Evolutionary conservation across 2,888 invertebrate species (phyloP), one percentile per base, ranked within the genome.

Genomic region (Cybosia mesomella): DNA sequence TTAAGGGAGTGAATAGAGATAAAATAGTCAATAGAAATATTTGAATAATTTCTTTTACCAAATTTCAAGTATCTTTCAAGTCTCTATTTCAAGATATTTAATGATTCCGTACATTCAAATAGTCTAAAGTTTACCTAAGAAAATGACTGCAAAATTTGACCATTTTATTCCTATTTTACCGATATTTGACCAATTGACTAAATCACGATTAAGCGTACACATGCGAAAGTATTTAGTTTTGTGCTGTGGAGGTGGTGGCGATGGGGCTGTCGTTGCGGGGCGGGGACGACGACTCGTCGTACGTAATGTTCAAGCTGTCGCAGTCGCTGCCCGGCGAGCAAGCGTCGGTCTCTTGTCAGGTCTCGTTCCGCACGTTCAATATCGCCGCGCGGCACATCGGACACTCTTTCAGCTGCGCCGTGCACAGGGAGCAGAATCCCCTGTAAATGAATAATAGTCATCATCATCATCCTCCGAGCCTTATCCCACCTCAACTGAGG

Each of bases 391-490:
- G 96, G 91, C 99, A 99, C 96, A 98, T 96, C 18, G 99, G 99
- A 90, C 99, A 99, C 79, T 97, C 97, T 76, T 96, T 96, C 78
- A 99, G 88, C 87, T 97, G 97, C 68, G 96, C 95, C 18, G 97
- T 96, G 94, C 98, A 98, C 18, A 96, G 93, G 61, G 95, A 95
- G 93, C 99, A 99, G 92, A 98, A 98, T 54, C 98, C 98, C 34
- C 93, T 92, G 98, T 96, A 71, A 77, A 3, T 8, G 3, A 55
- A 36, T 22, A 11, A 53, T 21, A 10, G 24, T n/a, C 15, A 4
- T 18, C 8, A n/a, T 28, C 28, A 28, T 5, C 28, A 28, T 28
- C n/a, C n/a, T n/a, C n/a, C n/a, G n/a, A n/a, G n/a, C n/a, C n/a
- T n/a, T n/a, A n/a, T n/a, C n/a, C n/a, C n/a, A n/a, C n/a, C n/a